These are phyloP conservation scores for Ditula angustiorana DNA, from an alignment of 2,888 invertebrate genomes.

Conservation along the genomic window DNA sequence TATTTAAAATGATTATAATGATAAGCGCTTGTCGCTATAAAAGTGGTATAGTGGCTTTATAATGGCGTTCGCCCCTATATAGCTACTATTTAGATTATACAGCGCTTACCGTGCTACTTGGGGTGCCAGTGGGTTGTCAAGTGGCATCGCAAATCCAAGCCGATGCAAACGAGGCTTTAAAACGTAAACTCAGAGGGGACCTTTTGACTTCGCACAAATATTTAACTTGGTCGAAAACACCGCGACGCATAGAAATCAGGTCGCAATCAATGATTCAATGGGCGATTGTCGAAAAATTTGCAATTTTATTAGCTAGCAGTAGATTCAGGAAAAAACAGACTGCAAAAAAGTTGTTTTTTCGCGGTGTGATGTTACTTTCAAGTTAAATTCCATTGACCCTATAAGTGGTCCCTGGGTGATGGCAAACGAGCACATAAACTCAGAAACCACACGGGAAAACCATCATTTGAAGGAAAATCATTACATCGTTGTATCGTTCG, in stretches of 20 bases:
- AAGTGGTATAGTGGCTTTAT: no score
- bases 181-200: constrained; percentile 57
- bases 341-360: not conserved
- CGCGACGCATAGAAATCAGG: constrained; percentile 59
- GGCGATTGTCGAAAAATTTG: constrained; percentile 17
- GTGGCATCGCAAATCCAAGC: not conserved
- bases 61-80: no score
- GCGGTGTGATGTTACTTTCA: not conserved
- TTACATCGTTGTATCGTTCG: no score
- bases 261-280: constrained; percentile 38
- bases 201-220: constrained; percentile 65
- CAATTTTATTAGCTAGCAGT: constrained; percentile 18
- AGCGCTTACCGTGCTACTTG: no score
- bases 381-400: not conserved
- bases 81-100: no score
- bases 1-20: no score
- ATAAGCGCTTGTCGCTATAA: no score
- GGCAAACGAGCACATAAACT: no score
- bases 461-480: no score
- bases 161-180: constrained; percentile 47
- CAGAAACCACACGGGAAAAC: no score
- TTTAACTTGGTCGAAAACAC: constrained; percentile 63
- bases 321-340: not conserved
- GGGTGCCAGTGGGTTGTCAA: not conserved
- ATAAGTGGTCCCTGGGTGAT: not conserved